phyloP scores from a whole-genome alignment of 2,888 invertebrate species.

The Ophion slaviceki region DNA sequence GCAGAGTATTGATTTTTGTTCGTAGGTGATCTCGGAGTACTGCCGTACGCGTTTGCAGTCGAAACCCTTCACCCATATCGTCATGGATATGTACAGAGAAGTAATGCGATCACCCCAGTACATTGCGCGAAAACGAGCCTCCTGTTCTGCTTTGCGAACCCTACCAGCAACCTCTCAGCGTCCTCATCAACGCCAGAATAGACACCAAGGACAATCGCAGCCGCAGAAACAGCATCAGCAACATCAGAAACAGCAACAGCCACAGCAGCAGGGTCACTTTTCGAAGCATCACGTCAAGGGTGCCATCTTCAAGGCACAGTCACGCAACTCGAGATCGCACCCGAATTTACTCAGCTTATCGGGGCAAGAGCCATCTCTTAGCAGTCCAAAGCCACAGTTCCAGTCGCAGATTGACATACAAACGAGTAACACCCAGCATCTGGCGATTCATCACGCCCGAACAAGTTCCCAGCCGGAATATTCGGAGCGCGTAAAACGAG shows the following conservation, averaged over 20 bases:
- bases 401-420: constrained; percentile 78
- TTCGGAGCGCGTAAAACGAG: constrained; percentile 57
- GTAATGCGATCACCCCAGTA: constrained; percentile 81
- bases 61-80: constrained; percentile 86
- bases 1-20: constrained; percentile 63
- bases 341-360: constrained; percentile 79
- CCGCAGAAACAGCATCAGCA: constrained; percentile 61
- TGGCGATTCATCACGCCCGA: constrained; percentile 72
- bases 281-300: constrained; percentile 75
- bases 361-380: constrained; percentile 66
- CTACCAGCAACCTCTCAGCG: constrained; percentile 54
- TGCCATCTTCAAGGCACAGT: constrained; percentile 77
- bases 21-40: constrained; percentile 86
- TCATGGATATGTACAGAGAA: constrained; percentile 86
- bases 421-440: constrained; percentile 52
- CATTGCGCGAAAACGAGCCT: constrained; percentile 77
- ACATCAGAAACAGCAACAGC: constrained; percentile 52
- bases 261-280: constrained; percentile 67
- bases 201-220: constrained; percentile 58
- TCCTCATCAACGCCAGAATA: constrained; percentile 65
- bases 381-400: constrained; percentile 72
- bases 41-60: constrained; percentile 85
- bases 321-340: constrained; percentile 81
- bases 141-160: constrained; percentile 66
- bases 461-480: constrained; percentile 80